Conservation (phyloP, 2,888 invertebrate genomes). For the Phytoseiulus persimilis region DNA sequence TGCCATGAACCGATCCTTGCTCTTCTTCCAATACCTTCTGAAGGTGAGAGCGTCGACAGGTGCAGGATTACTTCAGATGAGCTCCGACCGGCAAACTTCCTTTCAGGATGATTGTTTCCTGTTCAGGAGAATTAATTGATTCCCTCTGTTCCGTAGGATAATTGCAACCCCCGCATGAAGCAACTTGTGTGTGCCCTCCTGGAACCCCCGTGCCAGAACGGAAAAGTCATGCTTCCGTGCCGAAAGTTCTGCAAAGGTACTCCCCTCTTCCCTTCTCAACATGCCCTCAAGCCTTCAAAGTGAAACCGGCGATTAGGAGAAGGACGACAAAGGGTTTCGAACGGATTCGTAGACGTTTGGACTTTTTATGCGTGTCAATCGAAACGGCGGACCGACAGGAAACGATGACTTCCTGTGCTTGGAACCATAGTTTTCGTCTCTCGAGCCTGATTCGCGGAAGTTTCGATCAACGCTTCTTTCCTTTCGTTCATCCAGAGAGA, state of each 20-base stretch:
- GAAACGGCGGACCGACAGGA: neutral
- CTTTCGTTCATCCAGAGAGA: no score
- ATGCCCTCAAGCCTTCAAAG: neutral
- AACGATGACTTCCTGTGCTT: neutral
- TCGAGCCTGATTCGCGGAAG: neutral
- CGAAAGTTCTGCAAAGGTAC: constrained; percentile 61
- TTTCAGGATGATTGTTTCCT: neutral
- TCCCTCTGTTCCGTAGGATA: constrained; percentile 46
- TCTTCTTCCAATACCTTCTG: constrained; percentile 58
- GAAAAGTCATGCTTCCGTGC: constrained; percentile 59
- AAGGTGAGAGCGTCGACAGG: constrained; percentile 49
- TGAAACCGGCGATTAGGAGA: neutral
- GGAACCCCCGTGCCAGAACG: constrained; percentile 59
- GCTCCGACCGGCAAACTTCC: no score
- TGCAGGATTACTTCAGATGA: no score
- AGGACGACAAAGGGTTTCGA: neutral
- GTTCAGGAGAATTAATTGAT: neutral
- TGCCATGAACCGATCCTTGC: constrained; percentile 49
- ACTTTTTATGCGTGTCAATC: neutral
- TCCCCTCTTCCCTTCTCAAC: neutral
- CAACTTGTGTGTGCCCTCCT: constrained; percentile 60
- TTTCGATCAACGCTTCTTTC: neutral
- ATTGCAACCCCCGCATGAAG: constrained; percentile 59
- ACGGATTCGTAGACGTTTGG: neutral
- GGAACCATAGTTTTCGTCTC: neutral